A percentile compares a stretch with the other conserved stretches of the same genome.
These are phyloP conservation scores for Baronia brevicornis DNA, from an alignment of 2,888 invertebrate genomes.

Conservation along the genomic window DNA sequence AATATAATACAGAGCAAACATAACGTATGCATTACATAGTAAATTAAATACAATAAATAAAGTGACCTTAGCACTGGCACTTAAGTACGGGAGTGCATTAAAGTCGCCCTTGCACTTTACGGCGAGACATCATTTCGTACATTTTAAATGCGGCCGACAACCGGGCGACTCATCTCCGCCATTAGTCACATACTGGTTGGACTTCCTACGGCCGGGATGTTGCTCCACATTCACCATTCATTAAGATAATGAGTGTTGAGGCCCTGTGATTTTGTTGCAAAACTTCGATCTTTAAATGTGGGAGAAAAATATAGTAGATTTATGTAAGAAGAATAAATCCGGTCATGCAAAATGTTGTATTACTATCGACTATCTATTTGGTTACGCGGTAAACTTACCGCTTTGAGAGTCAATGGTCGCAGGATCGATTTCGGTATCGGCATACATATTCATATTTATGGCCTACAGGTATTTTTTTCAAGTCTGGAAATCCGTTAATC, in stretches of 20 bases:
- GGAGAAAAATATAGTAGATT: slow-evolving; percentile 18
- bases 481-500: no score
- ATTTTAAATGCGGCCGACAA: slow-evolving; percentile 25
- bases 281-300: slow-evolving; percentile 37
- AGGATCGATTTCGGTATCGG: no score
- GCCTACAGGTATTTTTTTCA: no score
- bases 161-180: slow-evolving; percentile 50
- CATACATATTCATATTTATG: no score
- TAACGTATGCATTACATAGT: neutral
- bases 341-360: slow-evolving; percentile 1
- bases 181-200: slow-evolving; percentile 60
- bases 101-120: slow-evolving; percentile 52
- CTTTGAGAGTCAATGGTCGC: no score
- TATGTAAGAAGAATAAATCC: slow-evolving; percentile 10
- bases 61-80: slow-evolving; percentile 35
- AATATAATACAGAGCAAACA: no score
- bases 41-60: slow-evolving; percentile 27
- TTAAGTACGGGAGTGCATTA: slow-evolving; percentile 45
- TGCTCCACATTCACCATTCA: slow-evolving; percentile 67
- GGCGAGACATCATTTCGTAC: slow-evolving; percentile 23
- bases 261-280: slow-evolving; percentile 45
- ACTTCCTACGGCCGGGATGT: slow-evolving; percentile 65
- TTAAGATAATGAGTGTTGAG: slow-evolving; percentile 55
- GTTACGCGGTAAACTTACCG: no score
- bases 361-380: neutral